Base-by-base conservation (phyloP, 2,888 invertebrate genomes). In the Petrolisthes manimaculis region DNA sequence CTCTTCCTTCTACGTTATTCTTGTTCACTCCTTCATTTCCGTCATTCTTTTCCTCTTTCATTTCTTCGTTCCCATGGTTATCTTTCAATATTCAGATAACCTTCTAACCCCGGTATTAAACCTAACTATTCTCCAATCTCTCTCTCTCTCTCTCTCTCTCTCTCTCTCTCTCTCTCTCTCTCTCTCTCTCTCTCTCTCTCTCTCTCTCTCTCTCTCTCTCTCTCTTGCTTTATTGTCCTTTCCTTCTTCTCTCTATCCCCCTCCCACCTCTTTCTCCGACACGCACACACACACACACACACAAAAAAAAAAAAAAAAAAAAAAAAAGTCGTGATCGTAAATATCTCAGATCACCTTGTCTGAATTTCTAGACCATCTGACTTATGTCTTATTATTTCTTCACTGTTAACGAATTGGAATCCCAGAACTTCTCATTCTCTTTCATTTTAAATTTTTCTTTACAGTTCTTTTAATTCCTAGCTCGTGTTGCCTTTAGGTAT, bases 141-240 rank as follows among this genome's bases (percentile, higher is more conserved):
- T n/a, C n/a, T n/a, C n/a, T n/a, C n/a, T n/a, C 81, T 37, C 69
- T 18, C 56, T 80, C 80, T 21, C 54, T 67, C 61, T 61, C 61
- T 24, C 61, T 53, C 67, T 81, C 6, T 9, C 53, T 5, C 53
- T 18, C n/a, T 24, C 56, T n/a, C 14, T 71, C 71, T n/a, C 71
- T 71, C 71, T n/a, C 71, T 71, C 71, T 71, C 71, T 8, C 21
- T n/a, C 71, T 71, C 21, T 18, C 6, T n/a, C 12, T 71, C 71
- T n/a, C 71, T n/a, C 71, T 71, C 71, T n/a, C 71, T 71, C 71
- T 71, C 71, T n/a, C 79, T 24, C 67, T 61, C 67, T 51, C 14
- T 24, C 56, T 61, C n/a, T 37, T 53, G 18, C 24, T 80, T 14
- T 24, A 5, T n/a, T 12, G 0, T 18, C 14, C 54, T 18, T 53